Evolutionary conservation across 2,113 vertebrate species (phyloP).

Genomic region (Suricata suricatta): DNA sequence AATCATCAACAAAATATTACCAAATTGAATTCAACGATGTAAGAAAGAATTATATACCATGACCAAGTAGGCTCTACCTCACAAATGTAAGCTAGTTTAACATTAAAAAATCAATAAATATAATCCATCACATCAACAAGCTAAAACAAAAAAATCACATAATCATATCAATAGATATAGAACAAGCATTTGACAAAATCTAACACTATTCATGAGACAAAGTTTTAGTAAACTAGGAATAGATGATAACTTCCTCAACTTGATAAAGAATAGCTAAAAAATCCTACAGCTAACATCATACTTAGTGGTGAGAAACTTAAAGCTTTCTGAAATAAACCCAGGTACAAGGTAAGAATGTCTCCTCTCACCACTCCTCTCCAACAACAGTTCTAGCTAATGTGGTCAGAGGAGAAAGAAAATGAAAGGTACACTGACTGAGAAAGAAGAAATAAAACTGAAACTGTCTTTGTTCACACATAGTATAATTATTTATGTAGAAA

Average conservation of each 20-base stretch:
- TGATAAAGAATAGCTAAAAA: background rate
- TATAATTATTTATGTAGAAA: background rate
- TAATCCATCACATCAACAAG: background rate
- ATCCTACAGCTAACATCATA: background rate
- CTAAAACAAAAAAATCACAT: background rate
- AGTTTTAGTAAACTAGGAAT: background rate
- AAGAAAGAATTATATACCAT: background rate
- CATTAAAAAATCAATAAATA: background rate
- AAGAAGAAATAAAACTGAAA: background rate
- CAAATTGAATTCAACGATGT: background rate
- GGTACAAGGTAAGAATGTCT: background rate
- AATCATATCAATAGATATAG: background rate
- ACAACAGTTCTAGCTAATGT: background rate
- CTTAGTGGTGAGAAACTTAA: background rate
- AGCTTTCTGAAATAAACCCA: background rate
- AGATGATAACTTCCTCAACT: background rate
- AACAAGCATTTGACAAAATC: background rate
- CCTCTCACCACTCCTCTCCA: background rate
- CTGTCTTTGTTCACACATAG: background rate
- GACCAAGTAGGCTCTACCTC: background rate
- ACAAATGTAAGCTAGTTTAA: background rate
- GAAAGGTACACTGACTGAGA: background rate
- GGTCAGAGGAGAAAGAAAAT: background rate
- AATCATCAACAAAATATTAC: background rate
- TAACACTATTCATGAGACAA: background rate